phyloP scores from a whole-genome alignment of 2,797 vertebrate species.

The Podarcis siculus region DNA sequence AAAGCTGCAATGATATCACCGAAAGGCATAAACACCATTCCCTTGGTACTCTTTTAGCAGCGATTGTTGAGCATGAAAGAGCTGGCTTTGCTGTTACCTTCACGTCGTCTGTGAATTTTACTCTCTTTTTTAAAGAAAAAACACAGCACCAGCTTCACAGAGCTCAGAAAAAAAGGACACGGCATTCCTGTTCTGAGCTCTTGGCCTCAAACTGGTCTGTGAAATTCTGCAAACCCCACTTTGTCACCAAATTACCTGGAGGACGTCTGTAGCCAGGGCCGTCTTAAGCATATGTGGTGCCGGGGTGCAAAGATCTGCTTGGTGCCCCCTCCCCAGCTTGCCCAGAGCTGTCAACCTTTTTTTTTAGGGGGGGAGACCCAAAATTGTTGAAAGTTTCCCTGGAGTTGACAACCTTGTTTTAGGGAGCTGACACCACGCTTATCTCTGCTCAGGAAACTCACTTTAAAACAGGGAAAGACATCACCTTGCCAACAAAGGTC shows the following conservation, averaged over 20 bases:
- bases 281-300: too few species aligned
- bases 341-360: too few species aligned
- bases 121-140: slow-evolving; percentile 32
- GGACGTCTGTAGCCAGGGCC: background rate
- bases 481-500: too few species aligned
- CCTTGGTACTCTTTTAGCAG: slow-evolving; percentile 10
- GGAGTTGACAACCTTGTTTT: too few species aligned
- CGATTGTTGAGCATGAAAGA: background rate
- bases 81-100: background rate
- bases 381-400: too few species aligned
- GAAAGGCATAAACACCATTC: background rate
- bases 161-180: slow-evolving; percentile 27
- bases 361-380: too few species aligned
- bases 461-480: too few species aligned
- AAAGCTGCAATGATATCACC: background rate
- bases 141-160: slow-evolving; percentile 5
- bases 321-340: too few species aligned
- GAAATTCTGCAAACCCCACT: background rate
- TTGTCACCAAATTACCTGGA: background rate
- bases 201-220: background rate
- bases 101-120: slow-evolving; percentile 33
- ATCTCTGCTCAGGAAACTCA: too few species aligned
- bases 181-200: background rate
- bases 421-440: too few species aligned
- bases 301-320: too few species aligned